Evolutionary conservation across 2,113 vertebrate species (phyloP).

Genomic region (Indri indri): DNA sequence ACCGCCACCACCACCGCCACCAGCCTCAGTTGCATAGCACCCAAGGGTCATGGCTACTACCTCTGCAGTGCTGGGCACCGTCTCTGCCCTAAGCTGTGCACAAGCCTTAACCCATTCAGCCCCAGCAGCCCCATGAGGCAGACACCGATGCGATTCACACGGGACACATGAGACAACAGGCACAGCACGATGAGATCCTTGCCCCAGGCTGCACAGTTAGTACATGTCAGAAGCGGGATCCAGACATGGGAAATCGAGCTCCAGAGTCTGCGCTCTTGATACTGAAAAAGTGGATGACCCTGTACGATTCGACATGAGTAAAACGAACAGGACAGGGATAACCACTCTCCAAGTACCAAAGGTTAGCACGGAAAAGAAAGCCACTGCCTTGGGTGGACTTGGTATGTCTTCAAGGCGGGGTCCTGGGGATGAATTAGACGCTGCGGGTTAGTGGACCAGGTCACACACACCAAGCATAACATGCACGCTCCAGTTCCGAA

Average conservation of each 20-base stretch:
- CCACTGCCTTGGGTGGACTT: slow-evolving; percentile 16
- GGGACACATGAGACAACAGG: background rate
- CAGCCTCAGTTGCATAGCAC: background rate
- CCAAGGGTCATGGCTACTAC: fast-evolving
- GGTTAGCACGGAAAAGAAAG: slow-evolving; percentile 55
- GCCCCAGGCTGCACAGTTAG: background rate
- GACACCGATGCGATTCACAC: fast-evolving
- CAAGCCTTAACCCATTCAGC: fast-evolving
- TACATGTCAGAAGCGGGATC: slow-evolving; percentile 39
- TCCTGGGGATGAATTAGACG: slow-evolving; percentile 68
- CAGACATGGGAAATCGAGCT: background rate
- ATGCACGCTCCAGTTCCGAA: background rate
- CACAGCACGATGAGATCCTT: background rate
- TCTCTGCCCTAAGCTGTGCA: fast-evolving
- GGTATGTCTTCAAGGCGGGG: slow-evolving; percentile 42
- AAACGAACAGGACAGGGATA: slow-evolving; percentile 79
- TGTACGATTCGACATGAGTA: slow-evolving; percentile 79
- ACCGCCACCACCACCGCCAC: background rate
- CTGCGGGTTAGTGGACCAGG: slow-evolving; percentile 45
- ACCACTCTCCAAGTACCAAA: slow-evolving; percentile 80
- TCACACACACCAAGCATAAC: background rate
- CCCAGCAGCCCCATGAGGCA: background rate
- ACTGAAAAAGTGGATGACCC: slow-evolving; percentile 81
- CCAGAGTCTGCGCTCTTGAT: slow-evolving; percentile 74
- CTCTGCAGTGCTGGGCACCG: fast-evolving